Evolutionary conservation across 2,888 invertebrate genomes (phyloP).

Genomic region (Unio delphinus): DNA sequence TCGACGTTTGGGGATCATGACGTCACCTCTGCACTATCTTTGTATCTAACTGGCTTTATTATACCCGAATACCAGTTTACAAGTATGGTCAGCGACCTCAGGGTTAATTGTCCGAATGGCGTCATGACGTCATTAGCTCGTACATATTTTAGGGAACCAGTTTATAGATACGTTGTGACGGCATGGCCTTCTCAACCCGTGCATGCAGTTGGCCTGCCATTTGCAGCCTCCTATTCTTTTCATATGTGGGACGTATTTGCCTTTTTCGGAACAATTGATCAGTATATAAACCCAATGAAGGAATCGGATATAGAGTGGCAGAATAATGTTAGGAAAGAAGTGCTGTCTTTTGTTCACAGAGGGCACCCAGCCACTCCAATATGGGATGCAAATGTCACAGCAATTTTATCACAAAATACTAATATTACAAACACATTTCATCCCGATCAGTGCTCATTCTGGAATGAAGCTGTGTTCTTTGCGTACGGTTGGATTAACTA

Average conservation of each 20-base stretch:
- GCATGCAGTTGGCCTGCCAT: constrained; percentile 28
- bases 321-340: constrained; percentile 44
- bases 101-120: constrained; percentile 58
- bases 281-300: constrained; percentile 35
- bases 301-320: constrained; percentile 42
- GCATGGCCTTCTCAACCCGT: constrained; percentile 49
- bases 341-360: constrained; percentile 46
- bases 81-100: constrained; percentile 60
- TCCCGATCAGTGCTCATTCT: constrained; percentile 53
- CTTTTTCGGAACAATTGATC: constrained; percentile 49
- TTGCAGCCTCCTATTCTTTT: constrained; percentile 43
- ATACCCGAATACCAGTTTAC: constrained; percentile 57
- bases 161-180: constrained; percentile 57
- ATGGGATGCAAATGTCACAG: constrained; percentile 43
- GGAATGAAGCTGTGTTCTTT: constrained; percentile 51
- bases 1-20: constrained; percentile 51
- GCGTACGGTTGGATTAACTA: constrained; percentile 59
- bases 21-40: constrained; percentile 29
- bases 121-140: constrained; percentile 38
- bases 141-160: constrained; percentile 34
- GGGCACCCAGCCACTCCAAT: constrained; percentile 32
- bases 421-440: constrained; percentile 32
- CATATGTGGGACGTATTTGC: constrained; percentile 58
- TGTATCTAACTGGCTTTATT: constrained; percentile 34
- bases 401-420: constrained; percentile 36